These are phyloP conservation scores for Troides oblongomaculatus DNA, from an alignment of 2,888 invertebrate species.

Conservation along the genomic window DNA sequence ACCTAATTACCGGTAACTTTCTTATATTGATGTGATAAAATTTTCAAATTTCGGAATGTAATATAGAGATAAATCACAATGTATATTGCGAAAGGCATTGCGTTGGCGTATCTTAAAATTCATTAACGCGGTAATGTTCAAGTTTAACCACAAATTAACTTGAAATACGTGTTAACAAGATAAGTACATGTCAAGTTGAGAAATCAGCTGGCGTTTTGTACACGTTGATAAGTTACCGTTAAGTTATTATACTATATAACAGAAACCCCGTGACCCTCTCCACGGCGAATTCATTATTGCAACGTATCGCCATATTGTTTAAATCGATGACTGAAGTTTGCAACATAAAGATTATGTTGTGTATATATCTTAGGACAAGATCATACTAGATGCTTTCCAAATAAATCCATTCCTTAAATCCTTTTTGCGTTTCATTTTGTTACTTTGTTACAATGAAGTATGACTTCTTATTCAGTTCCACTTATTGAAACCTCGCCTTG, in stretches of 20 bases:
- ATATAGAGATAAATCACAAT: constrained; percentile 4
- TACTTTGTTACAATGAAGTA: too few relatives aligned
- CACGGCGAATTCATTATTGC: constrained; percentile 33
- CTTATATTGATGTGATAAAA: neutral
- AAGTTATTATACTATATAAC: constrained; percentile 18
- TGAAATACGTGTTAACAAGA: constrained; percentile 28
- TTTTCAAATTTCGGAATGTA: neutral
- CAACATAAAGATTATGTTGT: neutral
- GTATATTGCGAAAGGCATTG: constrained; percentile 10
- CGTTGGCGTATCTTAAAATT: constrained; percentile 27
- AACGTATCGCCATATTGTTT: neutral
- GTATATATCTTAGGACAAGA: neutral
- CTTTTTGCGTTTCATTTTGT: too few relatives aligned
- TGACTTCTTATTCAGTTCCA: too few relatives aligned
- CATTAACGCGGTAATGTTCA: constrained; percentile 22
- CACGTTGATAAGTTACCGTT: constrained; percentile 19
- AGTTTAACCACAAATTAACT: constrained; percentile 27
- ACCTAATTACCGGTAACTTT: neutral
- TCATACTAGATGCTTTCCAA: too few relatives aligned
- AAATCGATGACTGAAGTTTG: neutral
- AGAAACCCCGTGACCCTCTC: constrained; percentile 3
- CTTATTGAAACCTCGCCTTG: too few relatives aligned
- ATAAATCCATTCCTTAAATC: too few relatives aligned
- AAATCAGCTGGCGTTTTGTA: constrained; percentile 25
- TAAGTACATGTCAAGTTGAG: constrained; percentile 25